Percentiles rank a stretch among this genome's conserved stretches.
These are phyloP conservation scores for Incurvaria masculella DNA, from an alignment of 2,888 invertebrate genomes.

Conservation along the genomic window DNA sequence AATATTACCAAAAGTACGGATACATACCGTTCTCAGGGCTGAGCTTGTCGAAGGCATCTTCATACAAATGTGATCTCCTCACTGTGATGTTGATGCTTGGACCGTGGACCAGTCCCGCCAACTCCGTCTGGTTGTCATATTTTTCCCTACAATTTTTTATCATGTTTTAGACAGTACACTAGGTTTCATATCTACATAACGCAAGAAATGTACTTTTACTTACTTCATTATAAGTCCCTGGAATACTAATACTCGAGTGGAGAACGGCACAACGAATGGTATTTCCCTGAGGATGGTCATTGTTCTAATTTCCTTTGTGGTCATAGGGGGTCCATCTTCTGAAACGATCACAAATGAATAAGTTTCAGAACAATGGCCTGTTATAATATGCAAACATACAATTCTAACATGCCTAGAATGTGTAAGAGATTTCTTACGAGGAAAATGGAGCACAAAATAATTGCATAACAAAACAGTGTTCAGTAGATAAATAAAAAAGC, in stretches of 20 bases:
- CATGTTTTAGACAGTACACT: background rate
- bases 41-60: constrained; percentile 95
- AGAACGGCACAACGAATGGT: constrained; percentile 92
- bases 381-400: too few species aligned
- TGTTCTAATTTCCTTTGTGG: constrained; percentile 83
- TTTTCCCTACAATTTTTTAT: constrained; percentile 52
- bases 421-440: too few species aligned
- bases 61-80: constrained; percentile 91
- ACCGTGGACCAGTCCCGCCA: constrained; percentile 71
- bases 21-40: constrained; percentile 80
- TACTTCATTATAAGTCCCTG: constrained; percentile 63
- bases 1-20: too few species aligned
- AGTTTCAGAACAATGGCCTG: too few species aligned
- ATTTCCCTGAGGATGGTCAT: constrained; percentile 87
- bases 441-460: too few species aligned
- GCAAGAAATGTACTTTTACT: constrained; percentile 9
- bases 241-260: constrained; percentile 81
- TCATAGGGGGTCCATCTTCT: constrained; percentile 81
- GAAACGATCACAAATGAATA: too few species aligned
- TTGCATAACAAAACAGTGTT: too few species aligned
- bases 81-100: constrained; percentile 75
- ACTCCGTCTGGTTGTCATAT: constrained; percentile 69
- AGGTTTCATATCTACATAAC: constrained; percentile 6
- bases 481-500: too few species aligned
- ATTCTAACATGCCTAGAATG: too few species aligned